phyloP scores from a whole-genome alignment of 2,888 invertebrate genomes.

The Tinea pellionella region DNA sequence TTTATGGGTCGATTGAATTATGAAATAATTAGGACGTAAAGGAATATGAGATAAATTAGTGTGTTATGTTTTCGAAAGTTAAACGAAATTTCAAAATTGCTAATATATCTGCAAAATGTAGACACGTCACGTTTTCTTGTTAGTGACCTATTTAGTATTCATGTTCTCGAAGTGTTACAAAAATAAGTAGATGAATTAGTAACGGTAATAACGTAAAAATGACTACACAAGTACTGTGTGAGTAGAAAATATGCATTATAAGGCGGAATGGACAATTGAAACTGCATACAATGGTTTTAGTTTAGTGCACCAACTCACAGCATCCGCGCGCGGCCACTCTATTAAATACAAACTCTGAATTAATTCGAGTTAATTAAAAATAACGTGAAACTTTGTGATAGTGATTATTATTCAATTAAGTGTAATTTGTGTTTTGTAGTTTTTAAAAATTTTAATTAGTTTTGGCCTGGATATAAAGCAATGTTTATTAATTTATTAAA shows the following conservation, averaged over 20 bases:
- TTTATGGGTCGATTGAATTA: no score
- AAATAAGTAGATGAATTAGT: neutral
- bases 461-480: neutral
- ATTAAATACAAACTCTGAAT: neutral
- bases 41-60: no score
- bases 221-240: constrained; percentile 31
- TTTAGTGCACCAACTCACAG: constrained; percentile 53
- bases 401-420: neutral
- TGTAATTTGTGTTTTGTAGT: neutral
- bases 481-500: neutral
- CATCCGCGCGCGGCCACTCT: constrained; percentile 49
- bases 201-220: neutral
- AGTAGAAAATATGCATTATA: constrained; percentile 62
- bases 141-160: neutral
- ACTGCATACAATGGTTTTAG: constrained; percentile 68
- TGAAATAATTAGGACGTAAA: no score
- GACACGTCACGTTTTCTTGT: neutral
- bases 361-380: neutral
- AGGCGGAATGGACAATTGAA: constrained; percentile 38
- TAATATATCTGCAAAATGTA: neutral
- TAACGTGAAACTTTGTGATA: neutral
- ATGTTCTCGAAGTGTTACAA: neutral
- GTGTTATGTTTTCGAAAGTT: neutral
- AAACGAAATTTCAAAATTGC: neutral
- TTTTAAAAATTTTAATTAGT: neutral